Evolutionary conservation across 2,113 vertebrate genomes (phyloP), one percentile per base, ranked within the genome.

Genomic region (Felis chaus): DNA sequence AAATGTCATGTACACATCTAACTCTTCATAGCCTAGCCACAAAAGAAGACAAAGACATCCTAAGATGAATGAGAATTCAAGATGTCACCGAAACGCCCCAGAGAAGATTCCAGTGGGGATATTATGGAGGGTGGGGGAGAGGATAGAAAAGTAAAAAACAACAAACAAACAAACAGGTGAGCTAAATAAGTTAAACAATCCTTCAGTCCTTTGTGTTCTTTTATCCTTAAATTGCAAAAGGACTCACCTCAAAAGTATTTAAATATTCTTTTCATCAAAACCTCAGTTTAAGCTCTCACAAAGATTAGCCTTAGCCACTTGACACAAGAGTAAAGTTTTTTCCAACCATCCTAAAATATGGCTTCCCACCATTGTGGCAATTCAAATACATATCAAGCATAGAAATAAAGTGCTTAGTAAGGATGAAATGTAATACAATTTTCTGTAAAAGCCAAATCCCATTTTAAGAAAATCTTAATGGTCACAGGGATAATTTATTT

Each of bases 391-490:
- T 55, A 89, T 33, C 45, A 86, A 96, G 76, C 65, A 95, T 68
- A 82, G 89, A 97, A 79, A 93, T 89, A 93, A 94, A 97, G 33
- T 93, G 79, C 63, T 95, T 95, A 93, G 41, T 65, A 78, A 91
- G 18, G 89, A 96, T 71, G 68, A 55, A 89, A 96, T 33, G 33
- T 41, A 96, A 94, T 69, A 57, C 18, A 95, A 93, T 87, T 96
- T 97, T 97, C 73, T 91, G 29, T 74, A 91, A 79, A 97, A 95
- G 73, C 63, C 0, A 96, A 96, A 96, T 95, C 66, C 21, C 68
- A 74, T 91, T 96, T 94, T 95, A 92, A 79, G 68, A 86, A 96
- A 89, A 68, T 68, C 91, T 82, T 95, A 96, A 96, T 89, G 15
- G 69, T 33, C 88, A 88, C 33, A 69, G 36, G 11, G 57, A 96